Evolutionary conservation across 2,113 vertebrate species (phyloP), one percentile per base, ranked within the genome.

Genomic region (Sinocyclocheilus anophthalmus): DNA sequence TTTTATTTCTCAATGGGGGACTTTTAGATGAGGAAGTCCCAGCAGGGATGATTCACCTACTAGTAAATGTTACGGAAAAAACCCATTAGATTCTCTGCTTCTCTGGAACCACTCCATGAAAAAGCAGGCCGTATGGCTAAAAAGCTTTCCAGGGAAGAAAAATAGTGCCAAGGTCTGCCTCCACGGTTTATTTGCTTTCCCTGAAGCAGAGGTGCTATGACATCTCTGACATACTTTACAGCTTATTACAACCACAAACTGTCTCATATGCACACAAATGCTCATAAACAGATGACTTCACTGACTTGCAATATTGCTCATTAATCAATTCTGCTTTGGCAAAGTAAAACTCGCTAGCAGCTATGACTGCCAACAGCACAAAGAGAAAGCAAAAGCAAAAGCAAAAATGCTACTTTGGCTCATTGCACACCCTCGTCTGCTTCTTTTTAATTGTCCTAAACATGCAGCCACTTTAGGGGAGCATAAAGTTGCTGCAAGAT

Each of bases 211-310:
- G 72, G 42, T 76, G 83, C 83, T 22, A 50, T 85, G 73, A 61
- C 84, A 67, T 81, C 90, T 86, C 89, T 42, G 88, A 90, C 18
- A 42, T 45, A 67, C 63, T 65, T 86, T 65, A 37, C 20, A 59
- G 16, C 7, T 37, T 24, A 83, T 83, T 83, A 70, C 18, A 55
- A 70, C 65, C 42, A 55, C 76, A 76, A 63, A 63, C 26, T 30
- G 45, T 73, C 33, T 69, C 12, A 69, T 22, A n/a, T 37, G 26
- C 73, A 85, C 57, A 76, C 55, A 87, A 73, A 76, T 55, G 75
- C 80, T 53, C 70, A 83, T 55, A 53, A 26, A 7, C 76, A 18
- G 84, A 83, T 89, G 84, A 89, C 75, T 87, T 89, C 81, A 84
- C 83, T 90, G 78, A 76, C 88, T 57, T 70, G 70, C 83, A 88